phyloP scores from a whole-genome alignment of 1,140 invertebrate genomes.

The Gerris buenoi region DNA sequence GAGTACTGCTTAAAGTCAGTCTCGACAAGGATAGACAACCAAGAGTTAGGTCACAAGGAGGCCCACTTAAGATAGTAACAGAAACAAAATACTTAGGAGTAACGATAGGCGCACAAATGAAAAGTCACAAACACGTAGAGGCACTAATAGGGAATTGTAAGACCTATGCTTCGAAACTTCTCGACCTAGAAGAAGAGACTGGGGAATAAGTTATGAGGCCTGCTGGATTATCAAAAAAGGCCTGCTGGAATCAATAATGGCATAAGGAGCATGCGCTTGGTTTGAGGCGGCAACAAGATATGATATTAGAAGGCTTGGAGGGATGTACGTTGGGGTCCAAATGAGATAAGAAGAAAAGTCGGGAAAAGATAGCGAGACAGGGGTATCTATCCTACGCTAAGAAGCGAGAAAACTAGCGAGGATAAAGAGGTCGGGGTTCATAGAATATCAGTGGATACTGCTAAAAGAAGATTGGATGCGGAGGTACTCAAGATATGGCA shows the following conservation, averaged over 20 bases:
- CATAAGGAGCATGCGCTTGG: not conserved
- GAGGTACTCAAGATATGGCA: not conserved
- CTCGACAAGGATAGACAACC: not conserved
- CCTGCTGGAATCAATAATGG: not conserved
- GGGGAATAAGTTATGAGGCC: not conserved
- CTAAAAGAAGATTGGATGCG: not conserved
- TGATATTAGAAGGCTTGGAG: no score
- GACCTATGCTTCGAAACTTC: not conserved
- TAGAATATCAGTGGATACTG: not conserved
- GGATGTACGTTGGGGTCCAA: no score
- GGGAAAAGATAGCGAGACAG: not conserved
- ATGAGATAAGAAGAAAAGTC: not conserved
- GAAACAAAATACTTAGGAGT: not conserved
- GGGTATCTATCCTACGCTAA: not conserved
- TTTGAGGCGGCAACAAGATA: not conserved
- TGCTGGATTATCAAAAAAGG: not conserved
- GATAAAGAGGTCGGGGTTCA: not conserved
- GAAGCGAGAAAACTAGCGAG: not conserved
- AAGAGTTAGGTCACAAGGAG: not conserved
- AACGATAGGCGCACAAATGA: not conserved
- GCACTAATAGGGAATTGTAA: not conserved
- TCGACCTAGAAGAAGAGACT: not conserved
- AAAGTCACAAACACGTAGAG: not conserved
- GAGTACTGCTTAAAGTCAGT: not conserved
- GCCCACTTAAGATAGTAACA: not conserved